Evolutionary conservation across 1,140 invertebrate genomes (phyloP).

Genomic region (Armadillidium nasatum): DNA sequence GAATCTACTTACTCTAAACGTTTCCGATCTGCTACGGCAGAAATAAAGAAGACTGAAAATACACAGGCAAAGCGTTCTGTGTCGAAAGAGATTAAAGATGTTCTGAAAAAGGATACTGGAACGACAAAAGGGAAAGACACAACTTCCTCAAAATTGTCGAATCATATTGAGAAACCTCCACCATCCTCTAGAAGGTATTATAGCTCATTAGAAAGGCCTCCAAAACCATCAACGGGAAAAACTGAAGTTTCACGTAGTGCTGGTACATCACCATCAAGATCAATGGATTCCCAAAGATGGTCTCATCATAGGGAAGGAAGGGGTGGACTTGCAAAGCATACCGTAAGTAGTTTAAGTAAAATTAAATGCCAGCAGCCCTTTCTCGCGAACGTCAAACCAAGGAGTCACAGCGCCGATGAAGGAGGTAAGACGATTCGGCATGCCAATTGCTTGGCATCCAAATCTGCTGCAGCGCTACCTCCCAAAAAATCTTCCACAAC

Average conservation of each 20-base stretch:
- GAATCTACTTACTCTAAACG: background rate
- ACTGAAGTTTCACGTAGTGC: constrained; percentile 25
- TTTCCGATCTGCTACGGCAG: background rate
- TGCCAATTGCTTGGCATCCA: constrained; percentile 33
- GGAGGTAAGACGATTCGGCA: constrained; percentile 24
- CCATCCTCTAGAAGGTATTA: background rate
- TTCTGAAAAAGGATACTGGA: background rate
- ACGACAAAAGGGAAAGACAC: background rate
- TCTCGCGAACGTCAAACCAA: constrained; percentile 10
- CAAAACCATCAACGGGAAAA: background rate
- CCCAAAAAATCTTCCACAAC: constrained; percentile 28
- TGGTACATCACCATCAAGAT: constrained; percentile 18
- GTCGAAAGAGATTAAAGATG: background rate
- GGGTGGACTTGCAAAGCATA: constrained; percentile 35
- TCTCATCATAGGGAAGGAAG: constrained; percentile 31
- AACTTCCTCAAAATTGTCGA: background rate
- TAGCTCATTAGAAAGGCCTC: background rate
- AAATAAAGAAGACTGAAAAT: background rate
- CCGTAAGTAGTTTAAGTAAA: constrained; percentile 43
- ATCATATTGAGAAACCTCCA: background rate
- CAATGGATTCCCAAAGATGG: constrained; percentile 29
- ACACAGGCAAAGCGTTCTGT: background rate
- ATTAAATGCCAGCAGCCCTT: constrained; percentile 32
- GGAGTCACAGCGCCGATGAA: constrained; percentile 38
- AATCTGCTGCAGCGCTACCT: constrained; percentile 23